These are phyloP conservation scores for Argyresthia goedartella DNA, from an alignment of 2,888 invertebrate species.

Conservation along the genomic window DNA sequence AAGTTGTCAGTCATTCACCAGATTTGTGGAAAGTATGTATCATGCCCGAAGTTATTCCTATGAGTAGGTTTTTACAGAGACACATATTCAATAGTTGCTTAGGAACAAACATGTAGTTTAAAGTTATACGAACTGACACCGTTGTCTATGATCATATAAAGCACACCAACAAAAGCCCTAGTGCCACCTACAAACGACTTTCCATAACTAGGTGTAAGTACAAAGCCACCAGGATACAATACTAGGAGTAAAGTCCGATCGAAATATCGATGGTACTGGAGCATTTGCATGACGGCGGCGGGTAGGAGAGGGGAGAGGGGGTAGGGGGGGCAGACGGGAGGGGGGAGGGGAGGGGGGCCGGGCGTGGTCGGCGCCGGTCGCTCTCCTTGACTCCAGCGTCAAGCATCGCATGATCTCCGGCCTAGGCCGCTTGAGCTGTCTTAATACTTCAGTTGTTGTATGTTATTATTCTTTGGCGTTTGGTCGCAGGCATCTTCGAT, in stretches of 20 bases:
- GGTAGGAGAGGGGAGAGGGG: constrained; percentile 25
- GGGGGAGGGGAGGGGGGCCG: constrained; percentile 33
- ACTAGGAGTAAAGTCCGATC: neutral
- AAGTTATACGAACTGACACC: too few relatives aligned
- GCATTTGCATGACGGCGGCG: constrained; percentile 1
- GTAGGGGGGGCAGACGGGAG: constrained; percentile 35
- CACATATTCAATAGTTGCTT: too few relatives aligned
- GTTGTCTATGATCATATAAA: too few relatives aligned
- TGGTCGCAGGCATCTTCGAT: too few relatives aligned
- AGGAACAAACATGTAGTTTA: too few relatives aligned
- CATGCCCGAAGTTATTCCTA: too few relatives aligned
- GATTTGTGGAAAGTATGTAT: too few relatives aligned
- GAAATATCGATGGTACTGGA: constrained; percentile 6
- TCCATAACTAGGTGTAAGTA: neutral
- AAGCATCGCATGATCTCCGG: constrained; percentile 68
- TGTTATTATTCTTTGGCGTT: neutral
- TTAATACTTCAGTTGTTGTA: constrained; percentile 28
- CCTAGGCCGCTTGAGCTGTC: constrained; percentile 15
- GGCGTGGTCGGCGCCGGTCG: constrained; percentile 70
- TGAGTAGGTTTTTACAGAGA: too few relatives aligned
- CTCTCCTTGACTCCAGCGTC: constrained; percentile 69
- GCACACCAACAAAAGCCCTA: too few relatives aligned
- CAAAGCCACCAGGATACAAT: constrained; percentile 3
- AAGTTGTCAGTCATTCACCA: too few relatives aligned
- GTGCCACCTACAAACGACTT: too few relatives aligned